Conservation (phyloP, 2,113 vertebrate species). For the Falco punctatus region DNA sequence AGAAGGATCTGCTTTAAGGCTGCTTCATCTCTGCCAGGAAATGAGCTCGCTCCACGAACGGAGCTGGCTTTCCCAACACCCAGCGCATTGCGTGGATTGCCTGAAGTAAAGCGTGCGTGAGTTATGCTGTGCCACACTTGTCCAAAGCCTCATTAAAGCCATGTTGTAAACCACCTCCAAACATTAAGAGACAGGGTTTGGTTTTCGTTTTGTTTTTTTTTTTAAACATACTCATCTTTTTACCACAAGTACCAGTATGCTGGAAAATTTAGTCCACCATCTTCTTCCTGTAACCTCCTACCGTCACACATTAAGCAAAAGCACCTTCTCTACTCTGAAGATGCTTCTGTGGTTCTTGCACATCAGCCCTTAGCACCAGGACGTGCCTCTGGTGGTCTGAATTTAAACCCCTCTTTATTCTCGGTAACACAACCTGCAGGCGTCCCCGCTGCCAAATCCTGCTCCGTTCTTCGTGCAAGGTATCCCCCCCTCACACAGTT, state of each 20-base stretch:
- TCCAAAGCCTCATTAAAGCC: background rate
- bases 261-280: background rate
- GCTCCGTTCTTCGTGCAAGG: rapidly evolving
- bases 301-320: background rate
- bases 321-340: background rate
- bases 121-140: rapidly evolving
- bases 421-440: rapidly evolving
- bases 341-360: background rate
- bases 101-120: background rate
- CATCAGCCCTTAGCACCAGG: background rate
- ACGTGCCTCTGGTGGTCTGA: rapidly evolving
- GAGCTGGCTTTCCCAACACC: background rate
- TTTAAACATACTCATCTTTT: background rate
- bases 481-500: rapidly evolving
- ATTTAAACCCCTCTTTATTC: background rate
- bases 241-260: background rate
- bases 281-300: background rate
- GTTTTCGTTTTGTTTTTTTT: background rate
- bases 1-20: background rate
- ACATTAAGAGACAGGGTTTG: background rate
- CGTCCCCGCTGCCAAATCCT: background rate
- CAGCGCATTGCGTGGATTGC: rapidly evolving
- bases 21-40: rapidly evolving
- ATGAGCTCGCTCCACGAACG: background rate
- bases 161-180: background rate